phyloP scores from a whole-genome alignment of 2,113 vertebrate species.

The Odocoileus virginianus region DNA sequence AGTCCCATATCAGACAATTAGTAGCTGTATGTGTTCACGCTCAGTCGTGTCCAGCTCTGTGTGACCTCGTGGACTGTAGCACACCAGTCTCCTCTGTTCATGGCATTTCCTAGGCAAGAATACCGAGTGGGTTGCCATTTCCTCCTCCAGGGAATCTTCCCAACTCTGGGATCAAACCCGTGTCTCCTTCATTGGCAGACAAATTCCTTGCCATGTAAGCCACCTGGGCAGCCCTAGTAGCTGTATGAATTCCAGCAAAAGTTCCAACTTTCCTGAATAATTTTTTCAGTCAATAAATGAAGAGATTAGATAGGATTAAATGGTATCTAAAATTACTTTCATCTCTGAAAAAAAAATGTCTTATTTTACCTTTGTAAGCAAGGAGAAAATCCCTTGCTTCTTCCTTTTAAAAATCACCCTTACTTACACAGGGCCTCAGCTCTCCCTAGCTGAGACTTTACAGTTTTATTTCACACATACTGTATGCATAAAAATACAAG shows the following conservation, averaged over 20 bases:
- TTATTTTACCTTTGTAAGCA: background rate
- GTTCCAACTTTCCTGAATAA: background rate
- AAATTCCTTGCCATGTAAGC: background rate
- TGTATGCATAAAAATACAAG: background rate
- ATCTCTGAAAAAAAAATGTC: background rate
- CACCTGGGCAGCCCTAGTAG: background rate
- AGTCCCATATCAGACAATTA: background rate
- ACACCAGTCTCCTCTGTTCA: background rate
- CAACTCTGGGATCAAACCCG: background rate
- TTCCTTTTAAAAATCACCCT: background rate
- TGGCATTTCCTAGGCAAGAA: background rate
- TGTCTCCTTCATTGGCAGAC: background rate
- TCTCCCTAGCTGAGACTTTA: background rate
- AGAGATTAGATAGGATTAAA: background rate
- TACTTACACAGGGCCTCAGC: background rate
- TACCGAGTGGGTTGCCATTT: background rate
- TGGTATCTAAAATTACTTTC: background rate
- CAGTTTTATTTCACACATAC: background rate
- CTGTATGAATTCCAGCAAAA: background rate
- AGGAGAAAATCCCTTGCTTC: background rate
- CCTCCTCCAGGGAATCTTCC: background rate
- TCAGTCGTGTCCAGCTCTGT: background rate
- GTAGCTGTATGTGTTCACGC: background rate
- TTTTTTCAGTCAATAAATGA: background rate
- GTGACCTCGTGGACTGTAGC: background rate